Base-by-base conservation (phyloP, 2,113 vertebrate genomes). In the Sialia sialis region DNA sequence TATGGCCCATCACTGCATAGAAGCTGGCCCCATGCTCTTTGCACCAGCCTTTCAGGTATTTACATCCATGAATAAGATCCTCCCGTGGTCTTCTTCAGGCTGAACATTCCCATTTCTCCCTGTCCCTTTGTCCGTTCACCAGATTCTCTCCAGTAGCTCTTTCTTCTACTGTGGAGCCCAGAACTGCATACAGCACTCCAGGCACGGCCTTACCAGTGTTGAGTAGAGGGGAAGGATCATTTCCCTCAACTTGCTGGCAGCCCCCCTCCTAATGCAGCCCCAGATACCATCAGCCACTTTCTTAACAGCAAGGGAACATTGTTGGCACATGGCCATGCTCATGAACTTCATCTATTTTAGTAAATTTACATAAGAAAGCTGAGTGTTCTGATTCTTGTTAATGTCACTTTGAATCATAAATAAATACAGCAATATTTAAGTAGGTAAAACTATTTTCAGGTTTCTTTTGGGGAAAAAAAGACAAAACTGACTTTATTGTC, bases 271-370 rank as follows among this genome's bases (percentile, higher is more conserved):
- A 77, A 81, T 7, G 11, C 32, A 87, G 55, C 16, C 34, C 43
- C 44, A 38, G 48, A 68, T 10, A 84, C 21, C 30, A 64, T 32
- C 36, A 81, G 19, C 16, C 9, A 6, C 51, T 17, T 23, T 19
- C 23, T 46, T 12, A 75, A 41, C 2, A 2, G 64, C 68, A 69
- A 56, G 46, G n/a, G 36, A 41, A 77, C 0, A 0, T 8, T 59
- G 30, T 5, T 87, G 63, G 49, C n/a, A 82, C 55, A 34, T 3
- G 6, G 4, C 64, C 59, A 83, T 11, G 27, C 39, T 73, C 55
- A 29, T 36, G 21, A 80, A 58, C 30, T 52, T 76, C n/a, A 83
- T 52, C 54, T 44, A 8, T 56, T 86, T 79, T 6, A 87, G 60
- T 60, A 43, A 73, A 20, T 58, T 87, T 76, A 70, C 29, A 56